phyloP scores from a whole-genome alignment of 2,113 vertebrate genomes.

The Vidua macroura region DNA sequence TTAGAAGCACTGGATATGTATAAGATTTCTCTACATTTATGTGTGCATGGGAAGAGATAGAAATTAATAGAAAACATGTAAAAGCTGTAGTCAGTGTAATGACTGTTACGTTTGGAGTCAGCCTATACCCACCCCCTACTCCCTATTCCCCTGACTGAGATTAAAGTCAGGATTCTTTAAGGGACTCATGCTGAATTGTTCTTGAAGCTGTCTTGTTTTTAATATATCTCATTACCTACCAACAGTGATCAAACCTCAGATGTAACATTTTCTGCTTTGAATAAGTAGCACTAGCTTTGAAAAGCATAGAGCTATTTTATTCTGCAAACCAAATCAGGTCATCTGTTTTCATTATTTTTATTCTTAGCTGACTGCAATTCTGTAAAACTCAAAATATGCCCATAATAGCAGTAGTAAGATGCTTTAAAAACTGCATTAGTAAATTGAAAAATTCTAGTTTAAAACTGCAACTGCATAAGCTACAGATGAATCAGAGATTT shows the following conservation, averaged over 20 bases:
- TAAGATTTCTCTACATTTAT: accelerated
- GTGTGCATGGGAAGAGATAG: not conserved
- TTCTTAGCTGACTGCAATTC: not conserved
- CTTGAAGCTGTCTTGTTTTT: not conserved
- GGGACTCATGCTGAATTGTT: not conserved
- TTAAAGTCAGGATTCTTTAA: not conserved
- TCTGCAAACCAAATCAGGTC: not conserved
- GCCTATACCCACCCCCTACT: accelerated
- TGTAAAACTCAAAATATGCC: not conserved
- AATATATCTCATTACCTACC: not conserved
- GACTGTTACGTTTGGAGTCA: not conserved
- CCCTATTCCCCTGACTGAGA: not conserved
- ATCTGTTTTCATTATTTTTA: not conserved
- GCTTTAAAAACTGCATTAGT: not conserved
- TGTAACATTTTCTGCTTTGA: not conserved
- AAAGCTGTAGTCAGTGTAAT: not conserved
- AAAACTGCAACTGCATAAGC: not conserved
- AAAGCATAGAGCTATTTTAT: not conserved
- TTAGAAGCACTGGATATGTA: not conserved
- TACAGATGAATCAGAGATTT: not conserved
- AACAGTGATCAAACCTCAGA: not conserved
- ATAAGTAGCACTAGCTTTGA: not conserved
- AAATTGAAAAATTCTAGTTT: not conserved
- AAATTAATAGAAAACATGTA: not conserved
- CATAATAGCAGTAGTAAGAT: not conserved